phyloP scores from a whole-genome alignment of 2,888 invertebrate species.

The Griposia aprilina region DNA sequence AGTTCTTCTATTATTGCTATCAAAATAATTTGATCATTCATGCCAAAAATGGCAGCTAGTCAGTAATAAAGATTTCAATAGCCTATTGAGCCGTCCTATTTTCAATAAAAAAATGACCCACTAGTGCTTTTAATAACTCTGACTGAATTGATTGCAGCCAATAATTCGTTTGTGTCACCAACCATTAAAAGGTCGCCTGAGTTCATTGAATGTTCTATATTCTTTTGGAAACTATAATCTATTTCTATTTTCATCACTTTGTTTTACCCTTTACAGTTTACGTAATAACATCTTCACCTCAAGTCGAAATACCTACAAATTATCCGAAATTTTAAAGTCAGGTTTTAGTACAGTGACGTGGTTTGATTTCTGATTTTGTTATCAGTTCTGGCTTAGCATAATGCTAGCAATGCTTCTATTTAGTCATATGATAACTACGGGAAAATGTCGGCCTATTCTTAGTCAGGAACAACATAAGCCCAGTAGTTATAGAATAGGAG shows the following conservation, averaged over 20 bases:
- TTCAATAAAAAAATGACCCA: constrained; percentile 42
- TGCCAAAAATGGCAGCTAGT: constrained; percentile 29
- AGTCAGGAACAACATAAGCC: not conserved
- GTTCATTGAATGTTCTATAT: constrained; percentile 27
- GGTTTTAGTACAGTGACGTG: not conserved
- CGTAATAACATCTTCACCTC: not conserved
- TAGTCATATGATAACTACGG: not conserved
- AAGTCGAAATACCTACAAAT: not conserved
- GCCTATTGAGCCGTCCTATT: constrained; percentile 35
- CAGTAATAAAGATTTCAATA: constrained; percentile 35
- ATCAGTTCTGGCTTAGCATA: not conserved
- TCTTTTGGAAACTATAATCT: constrained; percentile 7
- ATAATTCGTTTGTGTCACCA: constrained; percentile 41
- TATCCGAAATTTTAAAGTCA: not conserved
- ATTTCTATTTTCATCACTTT: not conserved
- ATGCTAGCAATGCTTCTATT: not conserved
- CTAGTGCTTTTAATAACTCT: constrained; percentile 30
- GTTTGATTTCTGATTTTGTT: not conserved
- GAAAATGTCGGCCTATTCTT: constrained; percentile 16
- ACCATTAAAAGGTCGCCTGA: constrained; percentile 19
- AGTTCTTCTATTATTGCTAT: not conserved
- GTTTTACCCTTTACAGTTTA: not conserved
- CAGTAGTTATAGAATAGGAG: constrained; percentile 14
- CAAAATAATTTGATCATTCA: constrained; percentile 18
- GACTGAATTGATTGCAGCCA: constrained; percentile 41